These are phyloP conservation scores for Dicyrtomina minuta DNA, from an alignment of 2,888 invertebrate species.

Conservation along the genomic window DNA sequence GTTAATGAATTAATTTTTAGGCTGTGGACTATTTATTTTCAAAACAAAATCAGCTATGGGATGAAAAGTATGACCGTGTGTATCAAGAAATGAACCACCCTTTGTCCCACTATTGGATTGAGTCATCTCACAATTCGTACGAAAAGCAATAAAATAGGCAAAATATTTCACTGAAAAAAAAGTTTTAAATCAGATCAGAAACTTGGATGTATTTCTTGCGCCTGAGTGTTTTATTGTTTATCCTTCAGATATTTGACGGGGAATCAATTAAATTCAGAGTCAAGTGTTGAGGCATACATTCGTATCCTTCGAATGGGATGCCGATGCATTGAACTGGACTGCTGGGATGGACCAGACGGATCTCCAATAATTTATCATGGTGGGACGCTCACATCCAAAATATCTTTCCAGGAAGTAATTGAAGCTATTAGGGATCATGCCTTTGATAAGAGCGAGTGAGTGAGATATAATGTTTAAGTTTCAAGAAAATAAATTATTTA, in stretches of 20 bases:
- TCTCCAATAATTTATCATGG: constrained; percentile 94
- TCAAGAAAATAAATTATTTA: neutral
- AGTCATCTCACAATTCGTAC: constrained; percentile 94
- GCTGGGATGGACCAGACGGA: constrained; percentile 97
- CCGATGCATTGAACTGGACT: constrained; percentile 87
- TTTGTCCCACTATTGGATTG: constrained; percentile 61
- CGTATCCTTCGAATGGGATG: constrained; percentile 90
- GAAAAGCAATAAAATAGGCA: too few species aligned
- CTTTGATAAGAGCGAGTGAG: constrained; percentile 82
- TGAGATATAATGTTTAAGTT: too few species aligned
- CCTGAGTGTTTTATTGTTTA: neutral
- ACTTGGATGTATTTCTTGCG: neutral
- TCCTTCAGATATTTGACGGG: constrained; percentile 80
- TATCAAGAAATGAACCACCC: constrained; percentile 88
- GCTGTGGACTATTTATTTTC: constrained; percentile 90
- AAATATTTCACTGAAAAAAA: too few species aligned
- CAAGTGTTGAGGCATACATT: constrained; percentile 92
- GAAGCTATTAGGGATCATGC: constrained; percentile 92
- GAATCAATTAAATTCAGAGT: constrained; percentile 95
- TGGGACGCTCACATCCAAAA: constrained; percentile 93
- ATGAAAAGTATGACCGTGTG: constrained; percentile 69
- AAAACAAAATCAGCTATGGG: constrained; percentile 89
- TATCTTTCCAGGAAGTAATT: constrained; percentile 90
- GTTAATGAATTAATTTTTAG: too few species aligned
- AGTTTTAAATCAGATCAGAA: neutral